A percentile compares a stretch with the other conserved stretches of the same genome.
Conservation (phyloP, 1,140 invertebrate genomes). For the Stegodyphus mimosarum region DNA sequence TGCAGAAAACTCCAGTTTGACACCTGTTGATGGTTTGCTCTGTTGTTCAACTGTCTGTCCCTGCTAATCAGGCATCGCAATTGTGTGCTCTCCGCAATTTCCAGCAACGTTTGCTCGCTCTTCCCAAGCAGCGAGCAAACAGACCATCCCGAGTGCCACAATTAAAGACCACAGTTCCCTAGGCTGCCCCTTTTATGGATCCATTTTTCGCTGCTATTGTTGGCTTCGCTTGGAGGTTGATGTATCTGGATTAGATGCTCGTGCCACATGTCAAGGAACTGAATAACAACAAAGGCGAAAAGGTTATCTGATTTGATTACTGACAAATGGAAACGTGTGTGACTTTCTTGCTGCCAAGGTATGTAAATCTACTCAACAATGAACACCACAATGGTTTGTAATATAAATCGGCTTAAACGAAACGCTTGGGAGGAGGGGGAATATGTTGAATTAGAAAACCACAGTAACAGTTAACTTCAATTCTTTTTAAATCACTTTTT, state of each 20-base stretch:
- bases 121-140: conserved; percentile 18
- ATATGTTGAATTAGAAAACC: too few species aligned
- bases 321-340: too few species aligned
- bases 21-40: conserved; percentile 43
- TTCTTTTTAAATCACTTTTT: too few species aligned
- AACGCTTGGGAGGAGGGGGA: too few species aligned
- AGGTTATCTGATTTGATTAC: neutral
- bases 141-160: conserved; percentile 6
- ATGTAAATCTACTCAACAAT: too few species aligned
- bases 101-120: conserved; percentile 5
- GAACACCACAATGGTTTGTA: too few species aligned
- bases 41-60: neutral
- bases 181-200: neutral
- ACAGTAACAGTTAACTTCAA: too few species aligned
- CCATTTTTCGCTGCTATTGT: neutral
- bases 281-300: neutral
- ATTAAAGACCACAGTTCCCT: conserved; percentile 25
- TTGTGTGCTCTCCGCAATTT: conserved; percentile 14
- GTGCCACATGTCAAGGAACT: conserved; percentile 28
- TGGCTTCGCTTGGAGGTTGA: neutral
- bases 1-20: neutral
- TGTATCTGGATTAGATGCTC: conserved; percentile 3
- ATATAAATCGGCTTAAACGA: too few species aligned
- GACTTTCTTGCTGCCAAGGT: too few species aligned
- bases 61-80: conserved; percentile 5